phyloP scores from a whole-genome alignment of 2,797 vertebrate genomes.

The Danio aesculapii region DNA sequence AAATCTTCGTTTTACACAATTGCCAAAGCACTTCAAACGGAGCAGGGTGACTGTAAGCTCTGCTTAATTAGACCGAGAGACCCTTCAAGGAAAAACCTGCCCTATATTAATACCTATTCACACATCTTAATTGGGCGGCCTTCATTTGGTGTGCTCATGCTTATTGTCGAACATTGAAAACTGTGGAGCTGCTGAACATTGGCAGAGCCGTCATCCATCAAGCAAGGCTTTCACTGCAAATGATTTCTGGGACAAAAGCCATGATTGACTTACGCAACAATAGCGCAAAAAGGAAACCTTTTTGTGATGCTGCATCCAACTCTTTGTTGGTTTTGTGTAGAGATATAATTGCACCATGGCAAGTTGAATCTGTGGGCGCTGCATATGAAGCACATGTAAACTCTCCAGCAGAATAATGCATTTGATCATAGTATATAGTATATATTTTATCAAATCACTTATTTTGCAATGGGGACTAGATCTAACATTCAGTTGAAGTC shows the following conservation, averaged over 20 bases:
- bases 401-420: too few relatives aligned
- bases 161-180: background rate
- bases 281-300: constrained; percentile 6
- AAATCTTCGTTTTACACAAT: constrained; percentile 41
- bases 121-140: constrained; percentile 55
- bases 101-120: constrained; percentile 68
- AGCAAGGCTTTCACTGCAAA: background rate
- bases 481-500: too few relatives aligned
- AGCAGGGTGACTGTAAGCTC: constrained; percentile 60
- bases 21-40: constrained; percentile 68
- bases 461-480: too few relatives aligned
- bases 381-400: background rate
- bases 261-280: constrained; percentile 34
- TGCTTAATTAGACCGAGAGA: constrained; percentile 72
- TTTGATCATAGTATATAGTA: too few relatives aligned
- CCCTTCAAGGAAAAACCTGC: constrained; percentile 70
- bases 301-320: constrained; percentile 11
- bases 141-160: background rate
- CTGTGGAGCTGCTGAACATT: constrained; percentile 25
- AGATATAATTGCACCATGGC: constrained; percentile 6
- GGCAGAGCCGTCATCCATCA: constrained; percentile 10
- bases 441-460: too few relatives aligned
- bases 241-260: constrained; percentile 19
- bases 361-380: background rate
- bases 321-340: background rate